phyloP scores from a whole-genome alignment of 2,888 invertebrate genomes.

The Bruchidius siliquastri region DNA sequence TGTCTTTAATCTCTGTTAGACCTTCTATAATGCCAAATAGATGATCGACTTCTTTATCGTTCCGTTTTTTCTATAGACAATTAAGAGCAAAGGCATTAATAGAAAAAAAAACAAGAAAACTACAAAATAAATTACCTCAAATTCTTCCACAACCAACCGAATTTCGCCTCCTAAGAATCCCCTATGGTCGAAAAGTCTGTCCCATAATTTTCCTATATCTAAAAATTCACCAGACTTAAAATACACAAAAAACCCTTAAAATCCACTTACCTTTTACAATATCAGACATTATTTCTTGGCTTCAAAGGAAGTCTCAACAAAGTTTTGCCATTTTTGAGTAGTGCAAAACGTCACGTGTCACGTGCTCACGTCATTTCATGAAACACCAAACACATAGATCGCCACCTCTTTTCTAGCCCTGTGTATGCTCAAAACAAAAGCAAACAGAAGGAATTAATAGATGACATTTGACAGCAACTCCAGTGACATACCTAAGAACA shows the following conservation, averaged over 20 bases:
- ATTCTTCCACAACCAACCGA: conserved; percentile 75
- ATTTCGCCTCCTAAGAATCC: conserved; percentile 85
- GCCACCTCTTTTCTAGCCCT: too few species aligned
- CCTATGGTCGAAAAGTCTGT: conserved; percentile 80
- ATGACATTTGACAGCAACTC: background rate
- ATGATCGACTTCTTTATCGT: conserved; percentile 74
- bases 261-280: conserved; percentile 39
- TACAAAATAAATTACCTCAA: conserved; percentile 61
- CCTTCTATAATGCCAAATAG: conserved; percentile 73
- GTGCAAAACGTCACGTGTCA: background rate
- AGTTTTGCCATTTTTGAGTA: background rate
- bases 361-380: background rate
- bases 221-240: conserved; percentile 35
- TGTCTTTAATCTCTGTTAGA: conserved; percentile 72
- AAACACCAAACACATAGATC: too few species aligned
- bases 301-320: background rate
- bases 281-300: conserved; percentile 36
- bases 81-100: conserved; percentile 3
- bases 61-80: conserved; percentile 62
- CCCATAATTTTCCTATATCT: conserved; percentile 82
- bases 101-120: conserved; percentile 21
- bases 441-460: background rate
- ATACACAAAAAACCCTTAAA: conserved; percentile 9
- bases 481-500: background rate
- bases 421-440: too few species aligned